These are phyloP conservation scores for Enteromius viviparus DNA, from an alignment of 2,797 vertebrate genomes.

Conservation along the genomic window DNA sequence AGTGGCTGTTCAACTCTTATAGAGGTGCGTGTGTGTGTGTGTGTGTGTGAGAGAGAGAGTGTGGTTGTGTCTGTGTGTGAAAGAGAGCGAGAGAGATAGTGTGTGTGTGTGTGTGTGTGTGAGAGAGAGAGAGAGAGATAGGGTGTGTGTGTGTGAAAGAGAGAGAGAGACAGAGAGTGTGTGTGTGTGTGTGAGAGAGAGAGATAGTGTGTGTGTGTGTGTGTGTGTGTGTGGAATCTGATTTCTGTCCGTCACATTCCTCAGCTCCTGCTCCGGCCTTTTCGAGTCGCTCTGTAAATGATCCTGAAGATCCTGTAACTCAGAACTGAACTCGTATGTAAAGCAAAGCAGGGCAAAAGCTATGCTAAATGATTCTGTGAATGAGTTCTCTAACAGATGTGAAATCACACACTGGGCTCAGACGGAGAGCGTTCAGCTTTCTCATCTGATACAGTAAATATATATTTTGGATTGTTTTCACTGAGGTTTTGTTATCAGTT, in stretches of 20 bases:
- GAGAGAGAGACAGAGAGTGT: no score
- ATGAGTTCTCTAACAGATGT: background rate
- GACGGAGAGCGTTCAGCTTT: background rate
- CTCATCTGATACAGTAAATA: background rate
- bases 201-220: no score
- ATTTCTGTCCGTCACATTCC: slow-evolving; percentile 73
- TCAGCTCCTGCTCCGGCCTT: slow-evolving; percentile 55
- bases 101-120: slow-evolving; percentile 18
- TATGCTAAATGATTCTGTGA: background rate
- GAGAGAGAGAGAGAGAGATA: no score
- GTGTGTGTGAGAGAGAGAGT: background rate
- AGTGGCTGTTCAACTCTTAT: background rate
- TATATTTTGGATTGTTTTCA: background rate
- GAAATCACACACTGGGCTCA: background rate
- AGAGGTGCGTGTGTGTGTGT: background rate
- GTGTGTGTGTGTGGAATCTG: slow-evolving; percentile 69
- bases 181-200: no score
- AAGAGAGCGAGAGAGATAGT: no score
- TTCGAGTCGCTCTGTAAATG: slow-evolving; percentile 75
- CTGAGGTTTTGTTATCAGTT: background rate
- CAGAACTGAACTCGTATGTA: background rate
- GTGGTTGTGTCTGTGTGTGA: slow-evolving; percentile 3
- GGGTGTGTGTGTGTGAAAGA: no score
- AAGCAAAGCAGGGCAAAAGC: background rate
- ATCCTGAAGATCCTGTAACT: slow-evolving; percentile 50